Evolutionary conservation across 2,888 invertebrate genomes (phyloP).

Genomic region (Leucozona laternaria): DNA sequence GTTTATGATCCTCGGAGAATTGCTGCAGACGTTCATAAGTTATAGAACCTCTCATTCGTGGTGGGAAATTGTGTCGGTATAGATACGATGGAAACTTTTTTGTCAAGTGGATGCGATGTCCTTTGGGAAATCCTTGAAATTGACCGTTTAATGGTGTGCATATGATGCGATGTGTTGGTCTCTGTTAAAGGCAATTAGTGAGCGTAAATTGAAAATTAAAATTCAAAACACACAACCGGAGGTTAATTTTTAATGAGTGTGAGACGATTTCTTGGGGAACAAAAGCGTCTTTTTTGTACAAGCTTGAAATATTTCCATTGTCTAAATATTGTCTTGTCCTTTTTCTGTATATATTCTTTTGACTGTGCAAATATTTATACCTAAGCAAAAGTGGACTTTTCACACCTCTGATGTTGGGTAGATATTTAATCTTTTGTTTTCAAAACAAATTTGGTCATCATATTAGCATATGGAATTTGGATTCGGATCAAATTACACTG

Average conservation of each 20-base stretch:
- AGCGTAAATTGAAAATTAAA: constrained; percentile 17
- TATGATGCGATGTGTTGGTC: constrained; percentile 33
- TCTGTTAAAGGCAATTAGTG: constrained; percentile 51
- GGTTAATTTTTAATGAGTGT: constrained; percentile 53
- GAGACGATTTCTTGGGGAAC: constrained; percentile 38
- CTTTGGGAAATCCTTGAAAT: constrained; percentile 80
- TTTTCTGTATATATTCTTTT: constrained; percentile 4
- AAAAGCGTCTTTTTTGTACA: constrained; percentile 7
- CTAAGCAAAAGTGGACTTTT: constrained; percentile 55
- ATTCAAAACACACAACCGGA: constrained; percentile 1
- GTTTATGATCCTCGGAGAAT: constrained; percentile 81
- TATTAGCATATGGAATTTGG: constrained; percentile 8
- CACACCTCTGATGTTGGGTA: constrained; percentile 53
- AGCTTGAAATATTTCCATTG: neutral
- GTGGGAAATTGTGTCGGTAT: constrained; percentile 44
- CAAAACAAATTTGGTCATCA: constrained; percentile 32
- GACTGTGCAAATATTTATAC: constrained; percentile 65
- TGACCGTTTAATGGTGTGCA: constrained; percentile 81
- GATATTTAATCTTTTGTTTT: constrained; percentile 44
- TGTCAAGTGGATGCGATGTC: constrained; percentile 59
- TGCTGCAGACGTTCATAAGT: constrained; percentile 80
- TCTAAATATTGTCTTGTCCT: neutral
- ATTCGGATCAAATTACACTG: constrained; percentile 58
- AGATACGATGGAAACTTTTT: constrained; percentile 29
- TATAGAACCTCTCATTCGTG: constrained; percentile 16